phyloP scores from a whole-genome alignment of 2,797 vertebrate genomes.

The Epinephelus malabaricus region DNA sequence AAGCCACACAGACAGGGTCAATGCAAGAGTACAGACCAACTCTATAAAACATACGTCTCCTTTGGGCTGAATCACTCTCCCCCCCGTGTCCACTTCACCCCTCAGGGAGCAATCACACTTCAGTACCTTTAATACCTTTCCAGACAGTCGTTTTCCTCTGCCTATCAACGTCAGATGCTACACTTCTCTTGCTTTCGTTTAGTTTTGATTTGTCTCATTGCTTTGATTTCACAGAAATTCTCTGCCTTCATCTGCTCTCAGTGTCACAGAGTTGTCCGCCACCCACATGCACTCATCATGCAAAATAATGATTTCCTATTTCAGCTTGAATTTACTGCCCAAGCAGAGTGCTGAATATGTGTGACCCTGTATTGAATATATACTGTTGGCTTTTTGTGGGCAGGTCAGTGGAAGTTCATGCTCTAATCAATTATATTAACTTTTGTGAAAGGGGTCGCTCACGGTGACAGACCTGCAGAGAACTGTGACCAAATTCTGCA shows the following conservation, averaged over 20 bases:
- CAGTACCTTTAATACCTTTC: slow-evolving; percentile 48
- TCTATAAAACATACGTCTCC: slow-evolving; percentile 52
- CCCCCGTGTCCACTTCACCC: slow-evolving; percentile 44
- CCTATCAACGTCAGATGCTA: slow-evolving; percentile 41
- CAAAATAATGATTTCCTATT: slow-evolving; percentile 53
- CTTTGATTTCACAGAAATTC: slow-evolving; percentile 51
- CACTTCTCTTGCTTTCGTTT: slow-evolving; percentile 27
- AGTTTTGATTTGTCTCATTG: slow-evolving; percentile 44
- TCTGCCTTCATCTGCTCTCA: slow-evolving; percentile 41
- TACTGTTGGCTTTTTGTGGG: background rate
- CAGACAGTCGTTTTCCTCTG: slow-evolving; percentile 43
- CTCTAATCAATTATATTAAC: background rate
- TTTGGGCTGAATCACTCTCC: slow-evolving; percentile 29
- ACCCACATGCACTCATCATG: slow-evolving; percentile 41
- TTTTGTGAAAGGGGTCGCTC: background rate
- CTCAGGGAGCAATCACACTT: slow-evolving; percentile 57
- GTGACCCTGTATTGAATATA: background rate
- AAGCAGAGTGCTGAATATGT: slow-evolving; percentile 2
- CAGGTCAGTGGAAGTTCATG: slow-evolving; percentile 2
- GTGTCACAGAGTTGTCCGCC: slow-evolving; percentile 7
- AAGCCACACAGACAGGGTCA: slow-evolving; percentile 22
- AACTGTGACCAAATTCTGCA: background rate
- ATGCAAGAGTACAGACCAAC: slow-evolving; percentile 8
- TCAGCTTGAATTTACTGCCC: slow-evolving; percentile 26
- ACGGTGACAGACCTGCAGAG: background rate